Base-by-base conservation (phyloP, 2,888 invertebrate species). In the Caenorhabditis doughertyi region DNA sequence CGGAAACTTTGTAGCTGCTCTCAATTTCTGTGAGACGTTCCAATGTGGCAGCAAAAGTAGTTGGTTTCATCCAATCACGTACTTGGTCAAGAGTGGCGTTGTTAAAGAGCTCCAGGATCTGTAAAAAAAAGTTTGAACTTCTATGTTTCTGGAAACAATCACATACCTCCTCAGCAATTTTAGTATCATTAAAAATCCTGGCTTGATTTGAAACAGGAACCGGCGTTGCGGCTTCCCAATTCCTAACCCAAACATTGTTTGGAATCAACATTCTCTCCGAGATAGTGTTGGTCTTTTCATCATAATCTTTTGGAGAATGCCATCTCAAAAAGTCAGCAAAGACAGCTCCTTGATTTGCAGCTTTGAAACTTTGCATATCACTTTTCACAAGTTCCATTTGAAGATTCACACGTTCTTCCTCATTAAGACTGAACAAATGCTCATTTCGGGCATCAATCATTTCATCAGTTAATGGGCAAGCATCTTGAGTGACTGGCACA, bases 351-450 rank as follows among this genome's bases (percentile, higher is more conserved):
- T 98, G 98, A 93, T 99, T 99, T 3, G 98, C 98, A 1, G 98
- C 95, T 93, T 98, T 99, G 92, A 99, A 99, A 0, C 98, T 96
- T 92, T 98, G 97, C 97, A 98, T 98, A 91, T 99, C 99, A 0
- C 98, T 97, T 1, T 96, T 94, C 16, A 99, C 93, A 0, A 97
- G 96, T 0, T 97, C 96, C 92, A 97, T 95, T 95, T 98, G 98
- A 94, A 98, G 95, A 92, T 95, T 94, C 0, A 97, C 96, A 74
- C 97, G 94, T 84, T 96, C 94, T 92, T 96, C 95, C 1, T 96
- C 95, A 1, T 97, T 97, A 32, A 98, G 93, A 87, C 96, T 95
- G 62, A 96, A 94, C 93, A 98, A 94, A 65, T 96, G 94, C 92
- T 96, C 95, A 0, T 96, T 95, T 92, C 98, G 97, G 91, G 97